Percentiles rank a stretch among this genome's conserved stretches.
These are phyloP conservation scores for Polia nebulosa DNA, from an alignment of 2,888 invertebrate species.

Conservation along the genomic window DNA sequence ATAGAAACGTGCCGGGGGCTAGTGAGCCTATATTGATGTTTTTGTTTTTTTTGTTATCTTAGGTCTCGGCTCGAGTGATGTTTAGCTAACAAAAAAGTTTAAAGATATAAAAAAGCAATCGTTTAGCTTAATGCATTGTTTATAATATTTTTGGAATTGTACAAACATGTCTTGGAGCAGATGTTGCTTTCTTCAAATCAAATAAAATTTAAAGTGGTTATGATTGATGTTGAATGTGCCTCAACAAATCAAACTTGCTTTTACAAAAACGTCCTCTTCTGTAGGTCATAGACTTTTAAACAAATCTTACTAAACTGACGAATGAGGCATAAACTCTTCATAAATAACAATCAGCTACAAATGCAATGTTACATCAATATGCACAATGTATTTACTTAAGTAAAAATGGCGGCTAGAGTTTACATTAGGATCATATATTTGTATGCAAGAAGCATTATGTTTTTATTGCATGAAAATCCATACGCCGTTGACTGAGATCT, in stretches of 20 bases:
- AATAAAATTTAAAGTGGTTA: slow-evolving; percentile 41
- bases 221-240: slow-evolving; percentile 49
- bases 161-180: slow-evolving; percentile 36
- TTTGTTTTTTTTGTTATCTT: slow-evolving; percentile 7
- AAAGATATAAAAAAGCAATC: slow-evolving; percentile 1
- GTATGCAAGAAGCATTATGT: slow-evolving; percentile 30
- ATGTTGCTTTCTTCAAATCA: slow-evolving; percentile 42
- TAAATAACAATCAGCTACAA: slow-evolving; percentile 25
- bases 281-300: slow-evolving; percentile 40
- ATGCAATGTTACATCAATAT: slow-evolving; percentile 46
- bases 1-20: slow-evolving; percentile 34
- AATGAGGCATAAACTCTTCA: slow-evolving; percentile 36
- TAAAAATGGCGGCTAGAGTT: slow-evolving; percentile 41
- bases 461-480: slow-evolving; percentile 42
- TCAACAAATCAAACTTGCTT: slow-evolving; percentile 41
- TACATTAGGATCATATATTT: slow-evolving; percentile 49
- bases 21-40: slow-evolving; percentile 16
- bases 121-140: slow-evolving; percentile 37
- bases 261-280: slow-evolving; percentile 25
- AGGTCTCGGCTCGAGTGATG: slow-evolving; percentile 4
- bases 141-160: slow-evolving; percentile 31
- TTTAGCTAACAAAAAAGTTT: slow-evolving; percentile 16
- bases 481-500: slow-evolving; percentile 49
- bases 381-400: slow-evolving; percentile 45
- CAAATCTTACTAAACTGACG: slow-evolving; percentile 13